Evolutionary conservation across 2,888 invertebrate species (phyloP).

Genomic region (Hirtodrosophila confusa): DNA sequence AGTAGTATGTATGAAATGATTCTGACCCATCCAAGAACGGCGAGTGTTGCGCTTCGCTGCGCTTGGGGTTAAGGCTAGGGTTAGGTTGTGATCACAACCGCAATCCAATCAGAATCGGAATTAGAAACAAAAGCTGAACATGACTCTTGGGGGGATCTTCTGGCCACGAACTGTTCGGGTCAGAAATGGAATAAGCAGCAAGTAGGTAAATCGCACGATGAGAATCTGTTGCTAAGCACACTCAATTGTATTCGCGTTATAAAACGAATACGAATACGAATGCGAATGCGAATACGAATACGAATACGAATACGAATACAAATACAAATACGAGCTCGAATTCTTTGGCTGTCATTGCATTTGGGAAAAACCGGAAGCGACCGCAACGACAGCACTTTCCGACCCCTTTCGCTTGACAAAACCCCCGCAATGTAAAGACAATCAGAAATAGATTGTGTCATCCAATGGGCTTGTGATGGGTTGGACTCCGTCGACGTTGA

Average conservation of each 20-base stretch:
- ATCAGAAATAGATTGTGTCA: constrained; percentile 71
- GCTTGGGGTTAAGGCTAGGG: constrained; percentile 41
- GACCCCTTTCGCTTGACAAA: constrained; percentile 10
- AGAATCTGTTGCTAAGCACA: constrained; percentile 37
- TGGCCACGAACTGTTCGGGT: not conserved
- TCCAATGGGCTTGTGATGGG: constrained; percentile 62
- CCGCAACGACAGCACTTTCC: constrained; percentile 20
- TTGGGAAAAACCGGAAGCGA: constrained; percentile 71
- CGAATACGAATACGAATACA: not conserved
- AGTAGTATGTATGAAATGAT: constrained; percentile 3
- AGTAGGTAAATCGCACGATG: not conserved
- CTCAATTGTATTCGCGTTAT: not conserved
- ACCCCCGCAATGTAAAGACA: constrained; percentile 33
- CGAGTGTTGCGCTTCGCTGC: constrained; percentile 43
- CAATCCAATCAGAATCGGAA: constrained; percentile 39
- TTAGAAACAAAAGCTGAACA: constrained; percentile 8
- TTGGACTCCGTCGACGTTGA: constrained; percentile 29
- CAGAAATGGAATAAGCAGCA: not conserved
- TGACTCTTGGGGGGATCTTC: not conserved
- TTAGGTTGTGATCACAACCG: constrained; percentile 27
- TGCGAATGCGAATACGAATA: constrained; percentile 10
- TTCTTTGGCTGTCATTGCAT: constrained; percentile 15
- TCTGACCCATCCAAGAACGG: not conserved
- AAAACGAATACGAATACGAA: not conserved
- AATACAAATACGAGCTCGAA: constrained; percentile 9